Evolutionary conservation across 2,888 invertebrate species (phyloP).

Genomic region (Andrena haemorrhoa): DNA sequence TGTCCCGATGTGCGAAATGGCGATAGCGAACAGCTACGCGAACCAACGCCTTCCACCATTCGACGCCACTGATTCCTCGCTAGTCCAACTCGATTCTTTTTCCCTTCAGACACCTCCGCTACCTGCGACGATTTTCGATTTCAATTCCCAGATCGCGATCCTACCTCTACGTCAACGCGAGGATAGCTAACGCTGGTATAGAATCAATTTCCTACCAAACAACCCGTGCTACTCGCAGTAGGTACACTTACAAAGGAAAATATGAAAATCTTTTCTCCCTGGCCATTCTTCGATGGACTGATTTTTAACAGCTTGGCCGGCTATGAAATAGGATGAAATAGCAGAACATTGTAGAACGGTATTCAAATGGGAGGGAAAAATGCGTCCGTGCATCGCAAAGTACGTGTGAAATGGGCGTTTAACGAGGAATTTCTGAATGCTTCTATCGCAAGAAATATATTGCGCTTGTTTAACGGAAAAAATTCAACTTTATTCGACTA

Average conservation of each 20-base stretch:
- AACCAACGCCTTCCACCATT: constrained; percentile 23
- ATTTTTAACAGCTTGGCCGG: not conserved
- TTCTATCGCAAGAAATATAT: not conserved
- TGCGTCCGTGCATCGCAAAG: no score
- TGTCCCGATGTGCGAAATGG: constrained; percentile 29
- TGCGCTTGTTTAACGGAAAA: not conserved
- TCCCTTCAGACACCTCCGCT: constrained; percentile 10
- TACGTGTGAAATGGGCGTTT: not conserved
- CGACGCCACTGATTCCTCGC: constrained; percentile 41
- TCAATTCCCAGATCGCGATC: constrained; percentile 55
- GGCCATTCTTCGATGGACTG: not conserved
- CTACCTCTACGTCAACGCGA: constrained; percentile 13
- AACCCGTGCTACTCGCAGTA: not conserved
- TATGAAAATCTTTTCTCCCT: not conserved
- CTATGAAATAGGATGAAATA: not conserved
- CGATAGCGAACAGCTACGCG: constrained; percentile 12
- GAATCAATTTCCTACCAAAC: constrained; percentile 21
- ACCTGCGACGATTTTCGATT: constrained; percentile 51
- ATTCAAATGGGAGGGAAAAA: not conserved
- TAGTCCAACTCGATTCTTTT: constrained; percentile 49
- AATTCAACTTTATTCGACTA: not conserved
- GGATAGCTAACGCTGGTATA: constrained; percentile 6
- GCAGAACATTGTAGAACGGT: not conserved
- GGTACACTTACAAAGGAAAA: not conserved
- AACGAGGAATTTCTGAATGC: not conserved